These are phyloP conservation scores for Ricordea florida DNA, from an alignment of 92 coral and sea anemone species.

Conservation along the genomic window DNA sequence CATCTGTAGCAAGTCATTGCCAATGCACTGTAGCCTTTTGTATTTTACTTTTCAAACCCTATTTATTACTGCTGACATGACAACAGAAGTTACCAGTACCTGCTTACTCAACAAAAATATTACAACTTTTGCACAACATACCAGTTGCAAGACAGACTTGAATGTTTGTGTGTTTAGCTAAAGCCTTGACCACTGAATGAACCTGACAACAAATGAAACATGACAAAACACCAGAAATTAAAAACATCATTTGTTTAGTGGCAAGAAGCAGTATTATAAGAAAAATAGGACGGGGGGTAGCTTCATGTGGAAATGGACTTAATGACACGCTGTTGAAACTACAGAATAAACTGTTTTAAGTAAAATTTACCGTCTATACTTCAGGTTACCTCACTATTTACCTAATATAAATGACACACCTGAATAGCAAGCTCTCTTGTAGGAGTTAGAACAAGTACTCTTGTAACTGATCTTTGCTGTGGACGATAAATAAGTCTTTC, in stretches of 20 bases:
- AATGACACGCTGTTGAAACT: neutral
- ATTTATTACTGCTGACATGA: too few relatives aligned
- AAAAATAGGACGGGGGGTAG: too few relatives aligned
- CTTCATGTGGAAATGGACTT: too few relatives aligned
- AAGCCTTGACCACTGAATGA: slow-evolving; percentile 82
- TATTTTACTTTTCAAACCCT: too few relatives aligned
- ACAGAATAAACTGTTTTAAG: too few relatives aligned
- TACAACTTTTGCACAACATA: slow-evolving; percentile 19
- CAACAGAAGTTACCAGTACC: neutral
- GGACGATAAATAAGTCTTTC: slow-evolving; percentile 93
- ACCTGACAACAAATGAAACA: slow-evolving; percentile 48
- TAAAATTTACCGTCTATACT: too few relatives aligned
- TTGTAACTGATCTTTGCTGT: slow-evolving; percentile 70
- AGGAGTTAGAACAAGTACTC: slow-evolving; percentile 91
- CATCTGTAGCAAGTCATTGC: neutral
- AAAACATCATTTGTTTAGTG: too few relatives aligned
- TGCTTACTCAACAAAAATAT: neutral
- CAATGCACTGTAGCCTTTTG: too few relatives aligned
- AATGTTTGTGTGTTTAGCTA: slow-evolving; percentile 85
- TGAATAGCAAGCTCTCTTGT: slow-evolving; percentile 98
- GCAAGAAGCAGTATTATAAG: too few relatives aligned
- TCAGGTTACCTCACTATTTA: neutral
- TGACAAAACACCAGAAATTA: too few relatives aligned
- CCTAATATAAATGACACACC: slow-evolving; percentile 34
- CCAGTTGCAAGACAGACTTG: slow-evolving; percentile 94